Evolutionary conservation across 1,140 invertebrate species (phyloP), one percentile per base, ranked within the genome.

Genomic region (Odontomachus brunneus): DNA sequence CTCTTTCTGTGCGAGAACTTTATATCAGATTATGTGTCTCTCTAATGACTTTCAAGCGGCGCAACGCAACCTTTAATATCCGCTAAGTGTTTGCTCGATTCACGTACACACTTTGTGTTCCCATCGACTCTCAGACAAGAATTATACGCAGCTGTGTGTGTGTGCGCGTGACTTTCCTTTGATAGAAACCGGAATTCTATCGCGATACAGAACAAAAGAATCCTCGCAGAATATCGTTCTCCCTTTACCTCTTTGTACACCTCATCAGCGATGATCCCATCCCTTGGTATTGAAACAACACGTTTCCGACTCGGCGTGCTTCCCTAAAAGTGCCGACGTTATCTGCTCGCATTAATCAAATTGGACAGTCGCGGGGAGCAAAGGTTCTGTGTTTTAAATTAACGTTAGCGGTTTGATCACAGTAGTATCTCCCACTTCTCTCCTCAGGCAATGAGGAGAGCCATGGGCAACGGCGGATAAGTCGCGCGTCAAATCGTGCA

Each of bases 1-100:
- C n/a, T n/a, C n/a, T n/a, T n/a, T n/a, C n/a, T n/a, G n/a, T n/a
- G n/a, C n/a, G n/a, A n/a, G n/a, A n/a, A n/a, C n/a, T n/a, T n/a
- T 9, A 17, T 29, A 14, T 66, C 33, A 9, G 9, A 38, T 80
- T 59, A 48, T 15, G 55, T 17, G 66, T 15, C 14, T 44, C 22
- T 55, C 65, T 80, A 80, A 80, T 80, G 75, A 80, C 62, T 71
- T 69, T 69, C 29, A 69, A 71, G 59, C 65, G 38, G 9, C 12
- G 63, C 3, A 55, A 5, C 3, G 15, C 19, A 29, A 55, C 11
- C 22, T 55, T 38, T 55, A 57, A 4, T 51, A 44, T 51, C 65
- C 9, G 24, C 60, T 38, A 9, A 2, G 12, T 51, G 14, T 59
- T 26, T 57, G 17, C 51, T 66, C 11, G 29, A 22, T 11, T 4